A percentile compares a stretch with the other conserved stretches of the same genome.
Evolutionary conservation across 30 jellyfish, hydroid and myxozoan genomes (phyloP).

Genomic region (Turritopsis rubra): DNA sequence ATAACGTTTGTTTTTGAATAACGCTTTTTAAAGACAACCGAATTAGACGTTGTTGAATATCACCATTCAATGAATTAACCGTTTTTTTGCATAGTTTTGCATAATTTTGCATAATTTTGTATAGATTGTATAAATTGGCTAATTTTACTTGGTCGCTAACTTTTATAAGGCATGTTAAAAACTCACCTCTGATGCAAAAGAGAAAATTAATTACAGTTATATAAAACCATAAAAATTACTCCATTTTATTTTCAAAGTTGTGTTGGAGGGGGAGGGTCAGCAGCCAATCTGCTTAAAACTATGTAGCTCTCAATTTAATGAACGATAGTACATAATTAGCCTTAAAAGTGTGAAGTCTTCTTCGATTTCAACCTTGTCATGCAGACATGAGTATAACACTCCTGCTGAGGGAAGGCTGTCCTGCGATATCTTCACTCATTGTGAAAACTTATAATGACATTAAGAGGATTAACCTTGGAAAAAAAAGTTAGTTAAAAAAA

Average conservation of each 20-base stretch:
- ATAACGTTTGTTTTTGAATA: background rate
- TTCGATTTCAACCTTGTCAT: background rate
- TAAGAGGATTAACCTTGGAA: background rate
- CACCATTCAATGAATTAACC: too few species aligned
- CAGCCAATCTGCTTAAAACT: background rate
- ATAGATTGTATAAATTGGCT: background rate
- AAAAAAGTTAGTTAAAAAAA: background rate
- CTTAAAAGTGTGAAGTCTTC: background rate
- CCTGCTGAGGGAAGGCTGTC: background rate
- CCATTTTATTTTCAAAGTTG: background rate
- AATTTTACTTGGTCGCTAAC: background rate
- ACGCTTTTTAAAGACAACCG: too few species aligned
- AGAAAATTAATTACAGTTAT: too few species aligned
- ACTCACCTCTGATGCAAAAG: background rate
- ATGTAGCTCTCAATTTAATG: background rate
- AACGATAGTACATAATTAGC: background rate
- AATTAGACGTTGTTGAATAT: too few species aligned
- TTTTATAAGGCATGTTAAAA: background rate
- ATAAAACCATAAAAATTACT: too few species aligned
- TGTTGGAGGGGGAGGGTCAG: background rate
- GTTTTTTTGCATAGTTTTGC: too few species aligned
- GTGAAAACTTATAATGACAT: background rate
- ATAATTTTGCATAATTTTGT: too few species aligned
- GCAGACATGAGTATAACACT: background rate
- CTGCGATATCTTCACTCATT: background rate